Percentiles rank a stretch among this genome's conserved stretches.
These are phyloP conservation scores for Electrona antarctica DNA, from an alignment of 2,113 vertebrate species.

Conservation along the genomic window DNA sequence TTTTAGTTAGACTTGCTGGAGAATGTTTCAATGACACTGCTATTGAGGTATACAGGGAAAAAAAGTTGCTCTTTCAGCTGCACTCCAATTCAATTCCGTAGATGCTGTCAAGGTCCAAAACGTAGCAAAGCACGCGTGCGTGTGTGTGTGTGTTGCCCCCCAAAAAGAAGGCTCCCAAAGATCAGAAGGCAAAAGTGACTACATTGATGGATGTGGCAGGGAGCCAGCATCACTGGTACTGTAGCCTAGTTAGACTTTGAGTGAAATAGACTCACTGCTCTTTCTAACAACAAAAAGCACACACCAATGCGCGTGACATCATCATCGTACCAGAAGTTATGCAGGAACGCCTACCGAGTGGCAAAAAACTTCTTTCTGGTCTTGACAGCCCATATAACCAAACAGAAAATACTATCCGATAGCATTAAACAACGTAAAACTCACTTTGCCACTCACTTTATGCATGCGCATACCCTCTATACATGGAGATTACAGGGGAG, in stretches of 20 bases:
- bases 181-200: conserved; percentile 4
- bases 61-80: conserved; percentile 12
- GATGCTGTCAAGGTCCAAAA: background rate
- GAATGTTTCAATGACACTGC: conserved; percentile 22
- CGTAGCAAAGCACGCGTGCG: background rate
- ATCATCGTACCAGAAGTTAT: too few relatives aligned
- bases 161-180: background rate
- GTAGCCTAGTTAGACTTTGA: conserved; percentile 30
- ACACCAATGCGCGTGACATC: too few relatives aligned
- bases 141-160: too few relatives aligned
- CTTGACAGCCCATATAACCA: too few relatives aligned
- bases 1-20: conserved; percentile 16
- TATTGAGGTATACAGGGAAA: conserved; percentile 9
- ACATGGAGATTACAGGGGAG: conserved; percentile 55
- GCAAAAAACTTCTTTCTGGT: too few relatives aligned
- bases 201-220: conserved; percentile 16
- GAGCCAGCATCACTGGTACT: conserved; percentile 36
- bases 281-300: conserved; percentile 17
- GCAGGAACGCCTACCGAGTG: too few relatives aligned
- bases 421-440: background rate
- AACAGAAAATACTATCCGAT: too few relatives aligned
- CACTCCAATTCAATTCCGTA: conserved; percentile 23
- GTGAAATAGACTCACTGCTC: conserved; percentile 39
- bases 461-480: too few relatives aligned
- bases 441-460: conserved; percentile 19